Evolutionary conservation across 2,113 vertebrate genomes (phyloP), one percentile per base, ranked within the genome.

Genomic region (Anoplopoma fimbria): DNA sequence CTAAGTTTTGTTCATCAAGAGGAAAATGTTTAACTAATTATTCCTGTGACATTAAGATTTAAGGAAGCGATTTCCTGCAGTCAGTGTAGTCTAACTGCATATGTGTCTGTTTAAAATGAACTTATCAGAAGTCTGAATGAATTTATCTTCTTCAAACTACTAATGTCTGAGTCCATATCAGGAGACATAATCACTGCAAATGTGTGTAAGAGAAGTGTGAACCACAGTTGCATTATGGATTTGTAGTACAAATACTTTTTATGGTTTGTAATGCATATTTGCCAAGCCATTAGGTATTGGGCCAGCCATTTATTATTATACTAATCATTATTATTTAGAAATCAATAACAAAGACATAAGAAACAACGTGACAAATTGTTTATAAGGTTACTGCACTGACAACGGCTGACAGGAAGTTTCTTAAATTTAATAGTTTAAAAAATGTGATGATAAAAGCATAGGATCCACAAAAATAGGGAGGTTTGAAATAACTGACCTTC

Each of bases 401-500:
- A 73, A 31, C 63, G 42, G 12, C 49, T 49, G n/a, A 67, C 19
- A 31, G 7, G 9, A 64, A 7, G 7, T 15, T 55, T 29, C n/a
- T 27, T 3, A 13, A 58, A 19, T 17, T n/a, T 12, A 34, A 42
- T 55, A n/a, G 55, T 31, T n/a, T 55, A 25, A 23, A 60, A 19
- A 60, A 23, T 62, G 60, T 23, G 55, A 23, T 34, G 9, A 62
- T 7, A 9, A 62, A 51, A 40, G 6, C 42, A 17, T 42, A 23
- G 34, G 53, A 29, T 17, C 4, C 23, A 29, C n/a, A 63, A n/a
- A 63, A 77, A 42, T 3, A 4, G 9, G 51, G 13, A 36, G 34
- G 63, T 74, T 62, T 55, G 29, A 34, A 34, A 62, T 69, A 31
- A 42, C 8, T 68, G 68, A 33, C 31, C 45, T 61, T 34, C 58